Base-by-base conservation (phyloP, 2,797 vertebrate genomes). In the Alectoris magna region DNA sequence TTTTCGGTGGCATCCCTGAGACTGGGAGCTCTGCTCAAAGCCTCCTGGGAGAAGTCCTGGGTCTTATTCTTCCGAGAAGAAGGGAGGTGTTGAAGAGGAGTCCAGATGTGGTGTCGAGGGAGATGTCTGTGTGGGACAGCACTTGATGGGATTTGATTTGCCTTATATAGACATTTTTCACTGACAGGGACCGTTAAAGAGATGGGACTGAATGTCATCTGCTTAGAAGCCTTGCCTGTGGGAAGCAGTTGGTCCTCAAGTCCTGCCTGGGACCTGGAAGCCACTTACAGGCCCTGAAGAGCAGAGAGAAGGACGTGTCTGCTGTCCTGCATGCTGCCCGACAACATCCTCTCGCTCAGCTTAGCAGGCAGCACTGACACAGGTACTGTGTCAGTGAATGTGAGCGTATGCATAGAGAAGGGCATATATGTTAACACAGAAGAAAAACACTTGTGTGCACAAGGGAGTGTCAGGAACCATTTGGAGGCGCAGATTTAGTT, bases 71-170 rank as follows among this genome's bases (percentile, higher is more conserved):
- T 88, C 43, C 43, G 67, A 22, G 71, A 34, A 39, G 66, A 55
- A 80, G n/a, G 36, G 49, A 87, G 11, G 21, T 8, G 0, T 9
- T 93, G 82, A 95, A 93, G 94, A 94, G 82, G 76, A 92, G 70
- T 67, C 83, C 91, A 88, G 87, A 92, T 95, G 92, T 91, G 79
- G 79, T 72, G 29, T 92, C 76, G 51, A 31, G 91, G 92, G 83
- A 93, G 79, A 81, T 86, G 62, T 43, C 85, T 44, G 21, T 81
- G 31, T 72, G 82, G 63, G 83, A 78, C 67, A 60, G 63, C 39
- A 3, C 59, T 94, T 84, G 26, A 59, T 92, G 70, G 76, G 67
- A 48, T 31, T 81, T 75, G 4, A 22, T 70, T 95, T 91, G 69
- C 87, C 84, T 95, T 96, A 85, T 94, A 78, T 76, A 94, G 89